Evolutionary conservation across 2,113 vertebrate genomes (phyloP), one percentile per base, ranked within the genome.

Genomic region (Illadopsis cleaveri): DNA sequence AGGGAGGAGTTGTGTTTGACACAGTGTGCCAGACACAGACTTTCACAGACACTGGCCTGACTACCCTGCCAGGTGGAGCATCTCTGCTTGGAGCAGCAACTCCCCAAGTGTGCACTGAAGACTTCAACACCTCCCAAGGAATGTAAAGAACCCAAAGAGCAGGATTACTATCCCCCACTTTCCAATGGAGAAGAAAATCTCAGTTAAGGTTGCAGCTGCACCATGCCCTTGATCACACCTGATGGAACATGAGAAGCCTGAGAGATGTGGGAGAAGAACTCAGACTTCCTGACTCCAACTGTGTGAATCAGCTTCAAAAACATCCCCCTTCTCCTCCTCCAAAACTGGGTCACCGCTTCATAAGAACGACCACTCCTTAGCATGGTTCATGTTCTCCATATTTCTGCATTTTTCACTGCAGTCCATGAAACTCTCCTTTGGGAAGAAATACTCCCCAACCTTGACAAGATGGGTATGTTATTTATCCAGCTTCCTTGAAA

Each of bases 271-370:
- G 50, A 50, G 76, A 75, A 85, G 31, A 88, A 35, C 68, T 88
- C 90, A 77, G 86, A 92, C 82, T 92, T 92, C 54, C 90, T 73
- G 82, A 93, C 72, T 79, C 71, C 76, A 90, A 8, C 23, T 14
- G 60, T 5, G 22, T 60, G 61, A 94, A 89, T 83, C 47, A 66
- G 56, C 54, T 86, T 58, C 47, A 45, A 66, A 70, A 10, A 4
- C 81, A 64, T 58, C 60, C 42, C 81, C 35, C 35, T 27, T 48
- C 73, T 80, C 37, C 88, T 27, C 44, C 78, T 80, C 35, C 88
- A 65, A 37, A 94, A 82, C 23, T 53, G 20, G 22, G 6, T 38
- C 68, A 88, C 23, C 0, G 0, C 44, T 51, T 86, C 60, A 3
- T 15, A 69, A 53, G 40, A 79, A 92, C 3, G 7, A 69, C 66